Evolutionary conservation across 92 coral and sea anemone genomes (phyloP), one percentile per base, ranked within the genome.

Genomic region (Muricea muricata): DNA sequence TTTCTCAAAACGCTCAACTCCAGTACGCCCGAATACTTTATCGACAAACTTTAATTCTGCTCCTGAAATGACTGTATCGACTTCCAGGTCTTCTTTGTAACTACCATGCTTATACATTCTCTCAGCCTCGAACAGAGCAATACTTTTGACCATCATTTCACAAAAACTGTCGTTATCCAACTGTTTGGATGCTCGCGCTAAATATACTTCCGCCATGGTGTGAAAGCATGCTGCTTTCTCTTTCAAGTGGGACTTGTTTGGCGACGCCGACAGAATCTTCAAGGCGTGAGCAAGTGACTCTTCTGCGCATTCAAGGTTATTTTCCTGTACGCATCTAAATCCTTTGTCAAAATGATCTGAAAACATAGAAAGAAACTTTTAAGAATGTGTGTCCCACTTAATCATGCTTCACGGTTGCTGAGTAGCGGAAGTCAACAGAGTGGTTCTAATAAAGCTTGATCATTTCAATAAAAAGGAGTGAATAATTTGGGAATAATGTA

Each of bases 181-280:
- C 30, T 74, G 61, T 26, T 74, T 63, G 7, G 80, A 74, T 15
- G 63, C 80, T n/a, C 80, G 63, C 25, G 65, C 23, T 2, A 48
- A 46, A 48, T 74, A 74, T 40, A 74, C 24, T 28, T 47, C 37
- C 32, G 80, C 80, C 80, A 74, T 21, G 4, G 80, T 37, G 34
- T 74, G 80, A 74, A 74, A 74, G 26, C 45, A 75, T 75, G 52
- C 14, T 75, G 80, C 61, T 75, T 50, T 75, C 55, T 75, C 65
- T 75, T 42, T n/a, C 65, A 25, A 24, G 28, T 26, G n/a, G n/a
- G n/a, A n/a, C n/a, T n/a, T 0, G 21, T 50, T 24, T 41, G 61
- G 63, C 31, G 80, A 42, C 35, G 61, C 63, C 6, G 80, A 75
- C 6, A 75, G 55, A 50, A 75, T 46, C 41, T 75, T 75, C 30